Conservation (phyloP, 30 jellyfish, hydroid and myxozoan genomes). For the Turritopsis dohrnii region DNA sequence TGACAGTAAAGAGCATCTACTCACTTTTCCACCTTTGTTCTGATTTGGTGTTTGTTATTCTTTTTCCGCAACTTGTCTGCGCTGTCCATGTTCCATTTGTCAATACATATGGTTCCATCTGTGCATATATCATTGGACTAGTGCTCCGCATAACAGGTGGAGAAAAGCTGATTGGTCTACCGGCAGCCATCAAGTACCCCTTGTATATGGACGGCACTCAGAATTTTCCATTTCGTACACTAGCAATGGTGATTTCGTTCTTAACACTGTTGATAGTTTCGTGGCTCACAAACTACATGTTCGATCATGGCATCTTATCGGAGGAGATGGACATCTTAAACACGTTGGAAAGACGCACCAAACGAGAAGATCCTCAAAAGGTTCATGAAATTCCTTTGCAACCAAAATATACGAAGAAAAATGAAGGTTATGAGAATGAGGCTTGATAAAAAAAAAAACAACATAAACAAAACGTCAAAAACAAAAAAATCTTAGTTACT, state of each 20-base stretch:
- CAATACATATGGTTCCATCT: conserved; percentile 31
- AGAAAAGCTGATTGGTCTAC: conserved; percentile 17
- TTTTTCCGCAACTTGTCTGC: conserved; percentile 37
- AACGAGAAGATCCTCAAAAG: conserved; percentile 17
- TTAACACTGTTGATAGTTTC: conserved; percentile 48
- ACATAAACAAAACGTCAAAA: not conserved
- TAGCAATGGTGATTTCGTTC: conserved; percentile 56
- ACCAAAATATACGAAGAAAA: not conserved
- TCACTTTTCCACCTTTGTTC: conserved; percentile 9
- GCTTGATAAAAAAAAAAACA: not conserved
- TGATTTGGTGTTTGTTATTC: conserved; percentile 29
- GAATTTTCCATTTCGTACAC: conserved; percentile 58
- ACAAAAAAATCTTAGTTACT: not conserved
- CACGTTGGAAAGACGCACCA: conserved; percentile 19
- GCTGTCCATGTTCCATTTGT: conserved; percentile 37
- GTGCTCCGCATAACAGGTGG: conserved; percentile 32
- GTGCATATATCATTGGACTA: conserved; percentile 27
- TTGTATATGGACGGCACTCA: conserved; percentile 17
- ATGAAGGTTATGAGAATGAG: not conserved
- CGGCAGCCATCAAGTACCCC: conserved; percentile 29
- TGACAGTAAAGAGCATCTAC: conserved; percentile 28
- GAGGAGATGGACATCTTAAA: conserved; percentile 44
- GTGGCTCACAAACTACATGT: conserved; percentile 29
- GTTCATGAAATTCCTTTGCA: not conserved
- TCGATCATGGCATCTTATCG: conserved; percentile 38